A percentile compares a stretch with the other conserved stretches of the same genome.
Evolutionary conservation across 2,888 invertebrate species (phyloP).

Genomic region (Trilocha varians): DNA sequence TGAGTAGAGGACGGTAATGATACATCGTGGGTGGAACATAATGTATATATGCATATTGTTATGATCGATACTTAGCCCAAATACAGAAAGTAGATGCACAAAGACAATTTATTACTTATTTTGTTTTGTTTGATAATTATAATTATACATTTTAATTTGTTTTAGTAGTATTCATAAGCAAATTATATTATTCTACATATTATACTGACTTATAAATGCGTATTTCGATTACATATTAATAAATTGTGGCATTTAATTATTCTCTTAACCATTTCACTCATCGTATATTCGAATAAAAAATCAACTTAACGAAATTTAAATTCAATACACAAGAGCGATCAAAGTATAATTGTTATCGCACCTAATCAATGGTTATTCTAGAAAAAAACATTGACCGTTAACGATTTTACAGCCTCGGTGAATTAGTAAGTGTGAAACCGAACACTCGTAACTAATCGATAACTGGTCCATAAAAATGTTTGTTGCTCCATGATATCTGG

Average conservation of each 20-base stretch:
- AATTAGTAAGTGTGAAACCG: not conserved
- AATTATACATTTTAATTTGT: too few species aligned
- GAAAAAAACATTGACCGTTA: not conserved
- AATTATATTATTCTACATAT: too few species aligned
- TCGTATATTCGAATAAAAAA: not conserved
- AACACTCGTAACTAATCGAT: not conserved
- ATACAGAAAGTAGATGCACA: too few species aligned
- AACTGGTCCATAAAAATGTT: not conserved
- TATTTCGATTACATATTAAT: too few species aligned
- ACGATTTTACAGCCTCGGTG: not conserved
- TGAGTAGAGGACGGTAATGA: constrained; percentile 4
- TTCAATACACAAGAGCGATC: not conserved
- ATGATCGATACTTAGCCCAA: too few species aligned
- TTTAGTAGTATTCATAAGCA: too few species aligned
- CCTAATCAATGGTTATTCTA: not conserved
- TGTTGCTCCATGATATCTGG: not conserved
- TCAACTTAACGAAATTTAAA: not conserved
- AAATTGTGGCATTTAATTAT: too few species aligned
- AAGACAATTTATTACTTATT: too few species aligned
- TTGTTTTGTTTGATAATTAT: too few species aligned
- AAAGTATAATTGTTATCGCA: not conserved
- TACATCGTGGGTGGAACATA: not conserved
- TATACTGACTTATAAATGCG: too few species aligned
- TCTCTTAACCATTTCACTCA: too few species aligned
- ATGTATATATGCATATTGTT: not conserved